Conservation (phyloP, 2,888 invertebrate genomes). For the Tricholauxania praeusta region DNA sequence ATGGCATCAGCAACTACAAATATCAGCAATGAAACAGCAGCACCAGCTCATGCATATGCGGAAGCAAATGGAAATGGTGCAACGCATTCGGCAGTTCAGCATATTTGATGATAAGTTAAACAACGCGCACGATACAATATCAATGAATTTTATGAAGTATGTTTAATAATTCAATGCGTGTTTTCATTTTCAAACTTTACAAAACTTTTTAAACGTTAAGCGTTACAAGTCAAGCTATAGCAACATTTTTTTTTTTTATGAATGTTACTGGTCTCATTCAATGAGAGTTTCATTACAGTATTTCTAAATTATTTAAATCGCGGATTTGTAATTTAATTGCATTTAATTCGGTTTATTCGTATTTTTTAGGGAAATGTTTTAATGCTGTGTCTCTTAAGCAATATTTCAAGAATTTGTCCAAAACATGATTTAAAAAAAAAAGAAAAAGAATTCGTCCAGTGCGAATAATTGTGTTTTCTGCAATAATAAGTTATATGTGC, state of each 20-base stretch:
- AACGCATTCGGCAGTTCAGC: conserved; percentile 47
- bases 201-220: conserved; percentile 1
- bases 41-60: conserved; percentile 29
- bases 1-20: conserved; percentile 24
- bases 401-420: conserved; percentile 14
- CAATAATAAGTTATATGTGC: conserved; percentile 10
- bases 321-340: conserved; percentile 26
- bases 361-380: conserved; percentile 26
- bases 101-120: conserved; percentile 50
- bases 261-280: neutral
- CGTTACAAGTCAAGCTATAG: conserved; percentile 15
- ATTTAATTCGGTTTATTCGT: conserved; percentile 19
- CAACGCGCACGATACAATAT: neutral
- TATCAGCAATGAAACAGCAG: conserved; percentile 43
- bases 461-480: conserved; percentile 17
- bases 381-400: conserved; percentile 21
- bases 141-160: neutral
- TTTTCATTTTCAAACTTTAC: conserved; percentile 5
- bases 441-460: neutral
- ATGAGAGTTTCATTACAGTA: conserved; percentile 18
- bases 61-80: conserved; percentile 23
- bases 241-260: neutral
- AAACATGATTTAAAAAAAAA: too few species aligned
- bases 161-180: neutral
- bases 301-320: conserved; percentile 10